phyloP scores from a whole-genome alignment of 2,888 invertebrate genomes.

The Polyploca ridens region DNA sequence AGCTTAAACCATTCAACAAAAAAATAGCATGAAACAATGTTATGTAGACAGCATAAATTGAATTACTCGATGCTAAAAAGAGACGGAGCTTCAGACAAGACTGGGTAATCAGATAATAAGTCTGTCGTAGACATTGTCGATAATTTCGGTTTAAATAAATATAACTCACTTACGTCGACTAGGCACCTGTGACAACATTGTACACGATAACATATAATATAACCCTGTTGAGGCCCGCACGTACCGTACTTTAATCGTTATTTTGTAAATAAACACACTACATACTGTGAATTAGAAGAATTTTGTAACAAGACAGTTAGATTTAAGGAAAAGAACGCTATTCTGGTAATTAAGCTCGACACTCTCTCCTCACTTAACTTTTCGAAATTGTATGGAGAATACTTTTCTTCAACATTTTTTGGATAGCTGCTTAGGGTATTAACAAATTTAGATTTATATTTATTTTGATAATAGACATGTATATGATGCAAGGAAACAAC shows the following conservation, averaged over 20 bases:
- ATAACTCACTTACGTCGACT: constrained; percentile 43
- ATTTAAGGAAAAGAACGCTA: not conserved
- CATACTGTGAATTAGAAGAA: constrained; percentile 17
- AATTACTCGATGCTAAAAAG: constrained; percentile 20
- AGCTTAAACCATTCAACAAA: not conserved
- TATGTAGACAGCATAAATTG: not conserved
- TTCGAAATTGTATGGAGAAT: too few species aligned
- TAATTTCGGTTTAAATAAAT: constrained; percentile 66
- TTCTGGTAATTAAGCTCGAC: too few species aligned
- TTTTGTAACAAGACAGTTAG: not conserved
- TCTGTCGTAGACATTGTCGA: constrained; percentile 42
- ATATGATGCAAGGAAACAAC: not conserved
- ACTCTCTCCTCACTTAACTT: too few species aligned
- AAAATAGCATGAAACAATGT: not conserved
- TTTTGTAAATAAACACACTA: constrained; percentile 47
- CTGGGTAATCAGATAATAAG: constrained; percentile 49
- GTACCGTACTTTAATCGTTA: constrained; percentile 36
- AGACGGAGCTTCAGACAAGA: constrained; percentile 34
- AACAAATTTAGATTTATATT: not conserved
- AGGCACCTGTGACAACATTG: constrained; percentile 65
- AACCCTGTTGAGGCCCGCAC: constrained; percentile 63
- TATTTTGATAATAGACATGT: not conserved
- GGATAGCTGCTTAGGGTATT: not conserved
- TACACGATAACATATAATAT: constrained; percentile 39
- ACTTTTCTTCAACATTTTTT: too few species aligned